Evolutionary conservation across 37 sponge, comb jelly and placozoan species (phyloP).

Genomic region (Amphimedon queenslandica): DNA sequence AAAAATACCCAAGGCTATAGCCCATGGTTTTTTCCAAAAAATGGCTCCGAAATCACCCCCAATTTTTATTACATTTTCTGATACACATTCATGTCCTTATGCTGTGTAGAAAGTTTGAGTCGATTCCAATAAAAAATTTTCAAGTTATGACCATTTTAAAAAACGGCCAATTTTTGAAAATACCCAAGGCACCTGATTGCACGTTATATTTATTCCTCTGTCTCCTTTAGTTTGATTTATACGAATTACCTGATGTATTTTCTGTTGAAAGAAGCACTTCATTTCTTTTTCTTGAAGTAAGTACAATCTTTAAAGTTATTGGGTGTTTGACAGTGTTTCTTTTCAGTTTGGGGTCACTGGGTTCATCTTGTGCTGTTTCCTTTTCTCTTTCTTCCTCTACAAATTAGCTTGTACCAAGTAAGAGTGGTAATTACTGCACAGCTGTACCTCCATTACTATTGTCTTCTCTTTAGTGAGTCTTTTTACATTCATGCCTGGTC

Average conservation of each 20-base stretch:
- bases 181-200: too few relatives aligned
- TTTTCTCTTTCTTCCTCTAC: conserved; percentile 36
- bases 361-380: conserved; percentile 39
- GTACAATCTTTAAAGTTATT: neutral
- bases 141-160: too few relatives aligned
- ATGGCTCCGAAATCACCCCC: too few relatives aligned
- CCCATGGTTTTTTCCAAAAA: too few relatives aligned
- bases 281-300: conserved; percentile 14
- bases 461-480: neutral
- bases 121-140: too few relatives aligned
- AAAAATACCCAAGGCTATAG: too few relatives aligned
- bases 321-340: neutral
- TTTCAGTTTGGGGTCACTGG: conserved; percentile 36
- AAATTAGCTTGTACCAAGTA: conserved; percentile 16
- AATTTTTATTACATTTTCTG: too few relatives aligned
- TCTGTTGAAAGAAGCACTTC: neutral
- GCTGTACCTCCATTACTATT: neutral
- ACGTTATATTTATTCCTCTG: too few relatives aligned
- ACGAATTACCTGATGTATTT: neutral
- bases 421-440: too few relatives aligned
- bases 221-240: conserved; percentile 6
- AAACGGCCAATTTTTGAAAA: too few relatives aligned
- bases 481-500: conserved; percentile 49
- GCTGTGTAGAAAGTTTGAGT: too few relatives aligned
- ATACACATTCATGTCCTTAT: too few relatives aligned